Base-by-base conservation (phyloP, 2,797 vertebrate species). In the Craterocephalus amniculus region DNA sequence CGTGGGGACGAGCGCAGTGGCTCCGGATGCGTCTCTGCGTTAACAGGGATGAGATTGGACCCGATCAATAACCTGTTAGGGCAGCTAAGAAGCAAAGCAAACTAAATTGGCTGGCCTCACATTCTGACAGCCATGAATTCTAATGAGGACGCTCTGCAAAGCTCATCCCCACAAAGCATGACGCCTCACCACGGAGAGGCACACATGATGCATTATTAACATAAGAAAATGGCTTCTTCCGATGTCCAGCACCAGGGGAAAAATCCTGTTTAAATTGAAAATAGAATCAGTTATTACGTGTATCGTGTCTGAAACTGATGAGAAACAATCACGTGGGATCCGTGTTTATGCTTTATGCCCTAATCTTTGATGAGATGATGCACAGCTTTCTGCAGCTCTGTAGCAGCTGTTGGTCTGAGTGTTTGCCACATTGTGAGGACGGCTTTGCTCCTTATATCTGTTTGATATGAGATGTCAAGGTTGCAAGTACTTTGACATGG, bases 11-110 rank as follows among this genome's bases (percentile, higher is more conserved):
- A 45, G 49, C 0, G 9, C 71, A 9, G 52, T 2, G 16, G 51
- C 72, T 60, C 69, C 58, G 75, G 83, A 86, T 81, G 81, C 36
- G 12, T 49, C 49, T 63, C 67, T 57, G 80, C 77, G 79, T 86
- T 84, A 83, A 86, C 75, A 34, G 74, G 81, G 75, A 86, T 67
- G 58, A 87, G 81, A 87, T 77, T 80, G 86, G 35, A 80, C 27
- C 72, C 24, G 69, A 92, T 94, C 93, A 76, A 94, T 93, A 94
- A 91, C 76, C 88, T 86, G 89, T 93, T 92, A 90, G 85, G 40
- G 81, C 78, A 83, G 79, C 85, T 83, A 76, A 88, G 67, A 70
- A 87, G 87, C 84, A 81, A 76, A 76, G 86, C 67, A 72, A 82
- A 74, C 68, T 72, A 80, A 86, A 90, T 80, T 85, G 84, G 67